A percentile compares a stretch with the other conserved stretches of the same genome.
phyloP scores from a whole-genome alignment of 2,797 vertebrate species.

The Ciconia nigra region DNA sequence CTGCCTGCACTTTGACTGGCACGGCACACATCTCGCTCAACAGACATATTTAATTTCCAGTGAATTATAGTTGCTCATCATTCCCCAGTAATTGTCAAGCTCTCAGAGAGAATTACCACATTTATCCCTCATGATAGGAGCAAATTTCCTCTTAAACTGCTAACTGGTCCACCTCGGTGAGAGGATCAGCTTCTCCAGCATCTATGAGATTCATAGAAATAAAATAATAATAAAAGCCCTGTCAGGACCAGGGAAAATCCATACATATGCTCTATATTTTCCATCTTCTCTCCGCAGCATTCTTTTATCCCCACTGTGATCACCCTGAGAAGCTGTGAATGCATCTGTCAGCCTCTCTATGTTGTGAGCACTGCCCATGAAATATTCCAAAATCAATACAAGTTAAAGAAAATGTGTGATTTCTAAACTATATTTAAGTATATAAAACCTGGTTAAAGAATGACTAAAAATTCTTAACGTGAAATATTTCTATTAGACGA shows the following conservation, averaged over 20 bases:
- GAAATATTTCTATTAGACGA: not conserved
- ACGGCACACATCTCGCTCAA: fast-evolving
- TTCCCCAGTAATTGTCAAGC: not conserved
- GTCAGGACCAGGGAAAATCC: not conserved
- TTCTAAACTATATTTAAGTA: not conserved
- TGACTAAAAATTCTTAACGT: not conserved
- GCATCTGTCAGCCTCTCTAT: not conserved
- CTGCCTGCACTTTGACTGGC: not conserved
- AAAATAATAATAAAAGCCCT: not conserved
- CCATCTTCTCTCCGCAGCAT: not conserved
- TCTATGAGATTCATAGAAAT: not conserved
- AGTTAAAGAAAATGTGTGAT: not conserved
- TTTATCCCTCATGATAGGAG: not conserved
- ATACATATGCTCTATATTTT: not conserved
- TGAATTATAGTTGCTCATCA: not conserved
- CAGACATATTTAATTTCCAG: not conserved
- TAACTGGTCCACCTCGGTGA: not conserved
- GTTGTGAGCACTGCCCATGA: not conserved
- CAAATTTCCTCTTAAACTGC: not conserved
- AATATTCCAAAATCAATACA: not conserved
- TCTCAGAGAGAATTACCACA: not conserved
- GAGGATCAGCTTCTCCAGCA: not conserved
- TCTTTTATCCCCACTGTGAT: not conserved
- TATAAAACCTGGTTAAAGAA: not conserved
- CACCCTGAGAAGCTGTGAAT: not conserved